Evolutionary conservation across 2,888 invertebrate species (phyloP).

Genomic region (Acholoe squamosa): DNA sequence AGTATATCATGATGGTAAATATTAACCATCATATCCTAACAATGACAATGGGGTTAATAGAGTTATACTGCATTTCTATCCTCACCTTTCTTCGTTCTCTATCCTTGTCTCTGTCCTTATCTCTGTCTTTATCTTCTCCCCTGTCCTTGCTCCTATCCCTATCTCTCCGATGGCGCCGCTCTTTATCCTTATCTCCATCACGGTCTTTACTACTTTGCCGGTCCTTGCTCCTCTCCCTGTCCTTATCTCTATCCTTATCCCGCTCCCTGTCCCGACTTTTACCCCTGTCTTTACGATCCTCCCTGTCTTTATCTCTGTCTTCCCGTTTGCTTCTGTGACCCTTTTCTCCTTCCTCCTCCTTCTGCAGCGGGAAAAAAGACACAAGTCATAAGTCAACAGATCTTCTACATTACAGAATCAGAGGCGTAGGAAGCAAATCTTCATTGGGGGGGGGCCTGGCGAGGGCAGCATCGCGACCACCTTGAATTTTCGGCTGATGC

Average conservation of each 20-base stretch:
- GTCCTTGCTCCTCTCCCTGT: slow-evolving; percentile 58
- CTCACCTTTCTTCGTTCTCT: slow-evolving; percentile 64
- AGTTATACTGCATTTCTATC: too few species aligned
- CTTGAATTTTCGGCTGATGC: too few species aligned
- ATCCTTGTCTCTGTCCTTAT: slow-evolving; percentile 64
- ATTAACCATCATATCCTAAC: too few species aligned
- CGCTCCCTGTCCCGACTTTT: slow-evolving; percentile 50
- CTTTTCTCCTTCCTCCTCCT: slow-evolving; percentile 44
- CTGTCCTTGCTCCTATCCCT: slow-evolving; percentile 63
- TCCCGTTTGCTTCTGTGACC: slow-evolving; percentile 47
- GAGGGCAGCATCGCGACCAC: too few species aligned
- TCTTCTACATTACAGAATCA: too few species aligned
- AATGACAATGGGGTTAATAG: too few species aligned
- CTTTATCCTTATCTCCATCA: slow-evolving; percentile 61
- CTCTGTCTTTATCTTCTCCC: slow-evolving; percentile 57
- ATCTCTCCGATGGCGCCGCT: slow-evolving; percentile 66
- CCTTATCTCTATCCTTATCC: slow-evolving; percentile 42
- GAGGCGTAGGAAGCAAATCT: too few species aligned
- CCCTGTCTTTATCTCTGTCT: slow-evolving; percentile 62
- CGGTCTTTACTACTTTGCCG: slow-evolving; percentile 61
- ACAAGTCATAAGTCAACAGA: too few species aligned
- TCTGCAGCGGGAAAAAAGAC: too few species aligned
- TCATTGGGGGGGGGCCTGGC: too few species aligned
- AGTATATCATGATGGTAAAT: too few species aligned
- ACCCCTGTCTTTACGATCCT: slow-evolving; percentile 58